A percentile compares a stretch with the other conserved stretches of the same genome.
Conservation (phyloP, 2,888 invertebrate species). For the Hydrotaea cyrtoneurina region DNA sequence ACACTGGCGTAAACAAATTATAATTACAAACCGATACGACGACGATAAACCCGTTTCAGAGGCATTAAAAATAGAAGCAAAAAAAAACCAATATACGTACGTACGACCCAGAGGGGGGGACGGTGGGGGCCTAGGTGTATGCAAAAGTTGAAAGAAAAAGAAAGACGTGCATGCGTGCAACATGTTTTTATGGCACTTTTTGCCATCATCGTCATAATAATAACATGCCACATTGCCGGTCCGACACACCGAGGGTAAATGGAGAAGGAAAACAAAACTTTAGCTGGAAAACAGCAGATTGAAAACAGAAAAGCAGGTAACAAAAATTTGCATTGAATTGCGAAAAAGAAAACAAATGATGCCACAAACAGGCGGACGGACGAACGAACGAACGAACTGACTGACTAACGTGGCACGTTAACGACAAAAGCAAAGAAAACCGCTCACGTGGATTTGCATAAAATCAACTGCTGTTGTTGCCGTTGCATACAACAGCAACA, state of each 20-base stretch:
- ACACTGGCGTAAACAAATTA: background rate
- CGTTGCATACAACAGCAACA: constrained; percentile 13
- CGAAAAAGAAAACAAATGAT: constrained; percentile 45
- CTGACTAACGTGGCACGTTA: background rate
- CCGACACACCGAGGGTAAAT: background rate
- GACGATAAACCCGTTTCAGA: constrained; percentile 56
- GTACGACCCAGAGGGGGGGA: background rate
- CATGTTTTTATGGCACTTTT: constrained; percentile 39
- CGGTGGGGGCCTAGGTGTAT: no score
- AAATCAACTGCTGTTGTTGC: constrained; percentile 42
- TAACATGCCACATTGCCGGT: background rate
- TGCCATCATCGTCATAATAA: constrained; percentile 3
- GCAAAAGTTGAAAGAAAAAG: background rate
- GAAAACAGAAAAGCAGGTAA: constrained; percentile 26
- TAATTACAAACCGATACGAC: constrained; percentile 25
- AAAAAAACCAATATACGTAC: background rate
- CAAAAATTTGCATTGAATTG: constrained; percentile 49
- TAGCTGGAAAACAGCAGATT: constrained; percentile 44
- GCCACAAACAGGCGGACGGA: background rate
- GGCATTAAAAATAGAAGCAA: constrained; percentile 7
- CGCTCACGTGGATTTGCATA: constrained; percentile 67
- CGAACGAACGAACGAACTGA: background rate
- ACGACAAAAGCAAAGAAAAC: constrained; percentile 39
- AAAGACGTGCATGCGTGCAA: constrained; percentile 62
- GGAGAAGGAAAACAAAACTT: constrained; percentile 7